A percentile compares a stretch with the other conserved stretches of the same genome.
These are phyloP conservation scores for Corynorhinus townsendii DNA, from an alignment of 2,113 vertebrate genomes.

Conservation along the genomic window DNA sequence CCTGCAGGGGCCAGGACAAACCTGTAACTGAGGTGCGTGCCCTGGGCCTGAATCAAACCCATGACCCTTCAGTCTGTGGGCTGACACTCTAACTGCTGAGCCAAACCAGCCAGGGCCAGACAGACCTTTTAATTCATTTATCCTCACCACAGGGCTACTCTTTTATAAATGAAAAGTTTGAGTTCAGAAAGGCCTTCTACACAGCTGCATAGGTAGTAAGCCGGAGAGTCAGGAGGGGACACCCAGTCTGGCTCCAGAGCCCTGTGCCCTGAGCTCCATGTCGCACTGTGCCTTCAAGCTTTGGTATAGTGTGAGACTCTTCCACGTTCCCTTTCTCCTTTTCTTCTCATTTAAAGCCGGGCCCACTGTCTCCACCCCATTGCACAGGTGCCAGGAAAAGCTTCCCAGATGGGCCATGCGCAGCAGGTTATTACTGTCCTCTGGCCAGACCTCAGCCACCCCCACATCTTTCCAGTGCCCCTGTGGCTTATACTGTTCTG, in stretches of 20 bases:
- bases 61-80: no score
- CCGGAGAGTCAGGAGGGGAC: background rate
- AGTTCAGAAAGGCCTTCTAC: background rate
- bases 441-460: constrained; percentile 60
- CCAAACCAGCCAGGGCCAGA: background rate
- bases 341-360: background rate
- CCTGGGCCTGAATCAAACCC: no score
- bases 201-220: background rate
- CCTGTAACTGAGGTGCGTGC: no score
- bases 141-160: background rate
- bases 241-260: background rate
- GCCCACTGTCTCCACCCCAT: background rate
- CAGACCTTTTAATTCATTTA: background rate
- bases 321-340: no score
- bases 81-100: no score
- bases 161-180: background rate
- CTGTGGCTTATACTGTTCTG: constrained; percentile 39
- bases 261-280: background rate
- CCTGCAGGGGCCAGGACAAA: no score
- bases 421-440: constrained; percentile 62
- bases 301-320: no score
- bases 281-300: background rate
- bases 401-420: constrained; percentile 31
- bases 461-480: constrained; percentile 25
- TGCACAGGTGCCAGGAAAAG: constrained; percentile 17